Evolutionary conservation across 2,888 invertebrate genomes (phyloP), one percentile per base, ranked within the genome.

Genomic region (Scrobipalpa costella): DNA sequence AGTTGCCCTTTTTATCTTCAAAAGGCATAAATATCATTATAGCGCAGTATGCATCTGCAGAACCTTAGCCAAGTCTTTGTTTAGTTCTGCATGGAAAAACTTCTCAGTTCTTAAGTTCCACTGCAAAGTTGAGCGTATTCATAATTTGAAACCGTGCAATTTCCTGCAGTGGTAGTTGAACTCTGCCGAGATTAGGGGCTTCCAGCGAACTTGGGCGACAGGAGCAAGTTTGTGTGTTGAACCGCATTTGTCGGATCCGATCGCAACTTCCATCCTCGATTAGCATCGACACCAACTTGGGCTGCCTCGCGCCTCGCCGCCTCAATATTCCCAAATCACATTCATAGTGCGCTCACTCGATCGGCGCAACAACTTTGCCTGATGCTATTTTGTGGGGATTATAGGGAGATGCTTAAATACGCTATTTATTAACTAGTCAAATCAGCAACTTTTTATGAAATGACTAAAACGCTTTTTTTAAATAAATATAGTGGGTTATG

Each of bases 181-280:
- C 66, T 71, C 63, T 69, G 71, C 66, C 67, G 66, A 72, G 66
- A 67, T 69, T 66, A 67, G 64, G 62, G 63, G 63, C 62, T 67
- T 62, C 62, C 57, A 66, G 61, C 61, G 61, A 74, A 80, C 70
- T 77, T 73, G 58, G 64, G 65, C 70, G 67, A 66, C 63, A 70
- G 66, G 71, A 74, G 67, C 72, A 86, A 86, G 85, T 87, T 88
- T 77, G 81, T 79, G 76, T 74, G 80, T 79, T 78, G 79, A 82
- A 88, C 89, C 88, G 83, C 88, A 87, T 84, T 85, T 79, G 85
- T 83, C 85, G 78, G 76, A 74, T 75, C 78, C 73, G 76, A 76
- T 80, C 75, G 72, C 72, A 81, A 85, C 80, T 86, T 84, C 73
- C 69, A 67, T 72, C 69, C 76, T 70, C 83, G 78, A 86, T 87